Percentiles rank a stretch among this genome's conserved stretches.
Evolutionary conservation across 2,888 invertebrate genomes (phyloP).

Genomic region (Reticulitermes lucifugus): DNA sequence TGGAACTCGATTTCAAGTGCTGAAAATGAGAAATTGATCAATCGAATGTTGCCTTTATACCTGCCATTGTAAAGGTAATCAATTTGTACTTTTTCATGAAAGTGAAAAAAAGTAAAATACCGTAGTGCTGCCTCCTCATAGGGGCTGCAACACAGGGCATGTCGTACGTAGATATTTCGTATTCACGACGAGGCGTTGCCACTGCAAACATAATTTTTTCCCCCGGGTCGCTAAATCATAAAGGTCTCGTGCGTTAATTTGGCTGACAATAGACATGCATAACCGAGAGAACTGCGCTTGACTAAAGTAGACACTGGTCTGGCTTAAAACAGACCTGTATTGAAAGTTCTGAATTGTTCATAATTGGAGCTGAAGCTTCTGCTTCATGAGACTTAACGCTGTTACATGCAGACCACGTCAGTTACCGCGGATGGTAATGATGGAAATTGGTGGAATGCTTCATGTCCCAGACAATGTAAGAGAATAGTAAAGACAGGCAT

Average conservation of each 20-base stretch:
- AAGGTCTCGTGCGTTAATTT: not conserved
- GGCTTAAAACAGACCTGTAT: too few relatives aligned
- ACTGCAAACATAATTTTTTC: not conserved
- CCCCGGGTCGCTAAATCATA: constrained; percentile 32
- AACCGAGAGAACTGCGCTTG: not conserved
- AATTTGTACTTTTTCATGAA: not conserved
- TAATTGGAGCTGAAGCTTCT: too few relatives aligned
- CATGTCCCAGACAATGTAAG: too few relatives aligned
- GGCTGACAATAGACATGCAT: not conserved
- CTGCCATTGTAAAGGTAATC: not conserved
- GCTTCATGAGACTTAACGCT: too few relatives aligned
- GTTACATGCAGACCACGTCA: too few relatives aligned
- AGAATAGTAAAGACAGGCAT: too few relatives aligned
- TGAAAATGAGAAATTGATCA: not conserved
- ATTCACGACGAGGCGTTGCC: not conserved
- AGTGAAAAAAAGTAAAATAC: not conserved
- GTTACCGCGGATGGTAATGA: too few relatives aligned
- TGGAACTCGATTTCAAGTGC: not conserved
- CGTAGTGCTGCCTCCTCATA: too few relatives aligned
- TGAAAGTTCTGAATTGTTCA: too few relatives aligned
- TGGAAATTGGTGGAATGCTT: too few relatives aligned
- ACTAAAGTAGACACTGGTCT: too few relatives aligned
- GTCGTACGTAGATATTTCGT: not conserved
- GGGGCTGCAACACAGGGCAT: not conserved
- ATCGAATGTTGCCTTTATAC: not conserved